These are phyloP conservation scores for Drosophila pallidifrons DNA, from an alignment of 1,140 invertebrate species.

Conservation along the genomic window DNA sequence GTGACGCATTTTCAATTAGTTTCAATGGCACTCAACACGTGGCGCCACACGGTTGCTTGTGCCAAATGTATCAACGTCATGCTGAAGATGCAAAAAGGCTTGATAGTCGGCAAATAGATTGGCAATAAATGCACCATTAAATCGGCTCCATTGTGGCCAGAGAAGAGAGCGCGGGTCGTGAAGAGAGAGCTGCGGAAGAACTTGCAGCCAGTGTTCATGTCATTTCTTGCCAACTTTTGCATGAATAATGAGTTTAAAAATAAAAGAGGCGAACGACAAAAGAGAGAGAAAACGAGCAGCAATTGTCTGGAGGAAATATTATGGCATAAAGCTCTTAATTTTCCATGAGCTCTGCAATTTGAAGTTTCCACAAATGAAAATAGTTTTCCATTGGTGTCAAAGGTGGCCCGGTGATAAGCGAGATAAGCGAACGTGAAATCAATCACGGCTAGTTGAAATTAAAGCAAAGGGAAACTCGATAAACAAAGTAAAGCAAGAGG, in stretches of 20 bases:
- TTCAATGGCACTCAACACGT: constrained; percentile 67
- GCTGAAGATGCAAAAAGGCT: constrained; percentile 1
- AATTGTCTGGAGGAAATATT: constrained; percentile 24
- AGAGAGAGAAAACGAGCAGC: not conserved
- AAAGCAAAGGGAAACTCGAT: not conserved
- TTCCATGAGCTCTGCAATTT: not conserved
- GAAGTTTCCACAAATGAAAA: not conserved
- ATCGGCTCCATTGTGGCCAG: constrained; percentile 50
- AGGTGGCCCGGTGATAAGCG: not conserved
- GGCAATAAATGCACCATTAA: constrained; percentile 70
- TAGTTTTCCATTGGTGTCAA: constrained; percentile 18
- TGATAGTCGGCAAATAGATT: constrained; percentile 66
- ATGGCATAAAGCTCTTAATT: constrained; percentile 9
- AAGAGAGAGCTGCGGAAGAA: not conserved
- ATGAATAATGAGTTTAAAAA: constrained; percentile 43
- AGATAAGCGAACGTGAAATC: not conserved
- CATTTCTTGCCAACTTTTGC: constrained; percentile 46
- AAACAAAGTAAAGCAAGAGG: not conserved
- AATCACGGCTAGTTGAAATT: not conserved
- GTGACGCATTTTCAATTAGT: constrained; percentile 70
- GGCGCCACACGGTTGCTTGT: constrained; percentile 39
- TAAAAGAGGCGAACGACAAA: not conserved
- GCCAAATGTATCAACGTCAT: constrained; percentile 66
- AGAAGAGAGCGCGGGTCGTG: not conserved
- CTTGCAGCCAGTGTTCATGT: constrained; percentile 22